Base-by-base conservation (phyloP, 2,113 vertebrate genomes). In the Scalopus aquaticus region DNA sequence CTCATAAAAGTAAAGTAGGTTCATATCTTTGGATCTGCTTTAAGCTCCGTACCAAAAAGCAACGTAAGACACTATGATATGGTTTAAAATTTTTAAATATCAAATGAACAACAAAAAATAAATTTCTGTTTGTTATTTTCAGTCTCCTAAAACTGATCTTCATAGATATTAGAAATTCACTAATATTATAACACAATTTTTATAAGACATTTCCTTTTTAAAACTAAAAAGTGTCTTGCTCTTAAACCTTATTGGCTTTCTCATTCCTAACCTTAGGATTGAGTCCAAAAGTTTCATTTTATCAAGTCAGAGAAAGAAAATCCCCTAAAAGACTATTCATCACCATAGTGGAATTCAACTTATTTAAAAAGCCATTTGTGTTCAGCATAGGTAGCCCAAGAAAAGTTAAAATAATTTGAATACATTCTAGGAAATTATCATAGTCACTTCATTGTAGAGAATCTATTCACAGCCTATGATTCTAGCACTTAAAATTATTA, bases 401-500 rank as follows among this genome's bases (percentile, higher is more conserved):
- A 64, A 96, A 95, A 96, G 90, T 62, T 82, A 73, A 84, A 92
- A 76, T 84, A 84, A 93, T 78, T 76, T 81, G 2, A 77, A 77
- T 74, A 95, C 88, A 96, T 88, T 81, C n/a, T 93, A 95, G 72
- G 37, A 93, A 96, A 95, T 94, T 82, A 88, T 70, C 94, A 9
- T 2, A 88, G 83, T 91, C 78, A 83, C 24, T 78, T 98, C 94
- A 28, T 51, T 73, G 28, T 81, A 93, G 69, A 72, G 64, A 76
- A 32, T 84, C 62, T 94, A 0, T 28, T 95, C 9, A 6, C 91
- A 81, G 88, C 30, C 72, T 95, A 80, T 94, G 81, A 24, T 35
- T 60, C 35, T 83, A 94, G 88, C 74, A 92, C 65, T 60, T 94
- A 42, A 81, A 64, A 88, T 76, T 74, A 37, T 82, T 90, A 16